phyloP scores from a whole-genome alignment of 2,797 vertebrate species.

The Somateria mollissima region DNA sequence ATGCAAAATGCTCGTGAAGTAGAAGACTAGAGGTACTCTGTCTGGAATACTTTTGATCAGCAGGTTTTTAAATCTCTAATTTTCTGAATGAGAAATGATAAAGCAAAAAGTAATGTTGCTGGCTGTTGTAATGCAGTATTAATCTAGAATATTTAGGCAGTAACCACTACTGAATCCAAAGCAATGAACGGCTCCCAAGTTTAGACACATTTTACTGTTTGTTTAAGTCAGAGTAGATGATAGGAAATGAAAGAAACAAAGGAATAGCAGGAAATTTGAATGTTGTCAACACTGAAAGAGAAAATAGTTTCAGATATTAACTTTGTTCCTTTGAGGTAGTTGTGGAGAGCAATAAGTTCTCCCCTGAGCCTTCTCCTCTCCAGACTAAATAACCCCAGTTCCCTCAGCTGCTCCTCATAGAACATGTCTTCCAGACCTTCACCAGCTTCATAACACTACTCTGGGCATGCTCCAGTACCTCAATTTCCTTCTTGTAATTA shows the following conservation, averaged over 20 bases:
- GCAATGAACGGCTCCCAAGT: constrained; percentile 24
- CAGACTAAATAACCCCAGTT: too few relatives aligned
- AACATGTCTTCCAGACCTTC: too few relatives aligned
- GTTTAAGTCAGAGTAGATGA: constrained; percentile 46
- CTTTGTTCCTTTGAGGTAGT: background rate
- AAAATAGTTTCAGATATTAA: background rate
- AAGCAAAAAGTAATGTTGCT: constrained; percentile 10
- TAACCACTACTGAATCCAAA: constrained; percentile 54
- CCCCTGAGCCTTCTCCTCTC: too few relatives aligned
- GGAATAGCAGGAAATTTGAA: constrained; percentile 23
- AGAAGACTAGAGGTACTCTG: background rate
- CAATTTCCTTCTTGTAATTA: too few relatives aligned
- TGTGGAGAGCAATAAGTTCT: too few relatives aligned
- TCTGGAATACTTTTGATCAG: constrained; percentile 28
- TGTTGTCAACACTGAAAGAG: background rate
- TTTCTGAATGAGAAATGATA: constrained; percentile 42
- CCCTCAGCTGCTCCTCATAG: too few relatives aligned
- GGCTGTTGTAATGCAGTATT: constrained; percentile 4
- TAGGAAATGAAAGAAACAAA: constrained; percentile 26
- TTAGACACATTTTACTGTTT: constrained; percentile 25
- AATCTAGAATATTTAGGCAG: constrained; percentile 61
- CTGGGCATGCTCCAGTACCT: too few relatives aligned
- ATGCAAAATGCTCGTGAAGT: background rate
- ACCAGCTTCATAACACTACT: too few relatives aligned
- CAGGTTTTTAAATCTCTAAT: constrained; percentile 12